phyloP scores from a whole-genome alignment of 2,113 vertebrate genomes.

The Lophotis ruficrista region DNA sequence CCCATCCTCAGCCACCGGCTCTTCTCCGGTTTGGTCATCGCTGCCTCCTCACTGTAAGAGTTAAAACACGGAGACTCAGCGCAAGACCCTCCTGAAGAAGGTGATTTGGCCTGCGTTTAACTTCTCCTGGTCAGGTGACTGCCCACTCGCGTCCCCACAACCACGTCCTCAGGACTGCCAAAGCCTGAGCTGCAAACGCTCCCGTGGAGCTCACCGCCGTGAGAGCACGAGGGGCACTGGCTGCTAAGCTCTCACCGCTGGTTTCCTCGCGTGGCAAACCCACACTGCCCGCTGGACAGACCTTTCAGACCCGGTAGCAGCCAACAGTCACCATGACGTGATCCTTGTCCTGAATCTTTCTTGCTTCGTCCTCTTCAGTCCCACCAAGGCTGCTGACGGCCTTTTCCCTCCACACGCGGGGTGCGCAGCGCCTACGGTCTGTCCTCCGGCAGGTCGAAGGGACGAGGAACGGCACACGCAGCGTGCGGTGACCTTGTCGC shows the following conservation, averaged over 20 bases:
- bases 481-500: accelerated
- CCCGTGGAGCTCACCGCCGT: neutral
- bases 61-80: neutral
- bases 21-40: neutral
- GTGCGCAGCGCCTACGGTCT: neutral
- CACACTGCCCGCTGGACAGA: neutral
- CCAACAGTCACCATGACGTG: neutral
- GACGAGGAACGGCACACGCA: neutral
- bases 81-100: neutral
- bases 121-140: neutral
- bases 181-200: neutral
- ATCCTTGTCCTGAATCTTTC: neutral
- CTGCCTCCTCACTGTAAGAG: neutral
- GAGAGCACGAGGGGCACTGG: neutral
- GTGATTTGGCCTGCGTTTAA: neutral
- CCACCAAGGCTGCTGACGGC: neutral
- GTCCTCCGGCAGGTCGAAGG: neutral
- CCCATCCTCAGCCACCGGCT: neutral
- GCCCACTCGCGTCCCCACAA: neutral
- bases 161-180: neutral
- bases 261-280: neutral
- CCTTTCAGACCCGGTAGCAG: neutral
- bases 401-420: neutral
- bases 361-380: neutral
- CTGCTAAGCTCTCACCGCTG: neutral